Percentiles rank a stretch among this genome's conserved stretches.
Conservation (phyloP, 2,113 vertebrate species). For the Megaceryle maxima region DNA sequence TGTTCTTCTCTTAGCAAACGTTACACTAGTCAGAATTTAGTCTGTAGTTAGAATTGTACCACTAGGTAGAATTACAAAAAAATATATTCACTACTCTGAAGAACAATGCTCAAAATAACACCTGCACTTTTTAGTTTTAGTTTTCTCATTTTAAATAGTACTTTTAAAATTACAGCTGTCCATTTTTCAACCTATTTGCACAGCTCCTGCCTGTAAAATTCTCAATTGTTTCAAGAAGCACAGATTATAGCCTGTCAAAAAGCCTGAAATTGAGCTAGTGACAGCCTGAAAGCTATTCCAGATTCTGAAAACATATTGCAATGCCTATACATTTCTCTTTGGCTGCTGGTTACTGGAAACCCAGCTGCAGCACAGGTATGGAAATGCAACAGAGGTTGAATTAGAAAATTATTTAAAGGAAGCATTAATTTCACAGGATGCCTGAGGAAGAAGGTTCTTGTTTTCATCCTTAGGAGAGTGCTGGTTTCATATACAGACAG, state of each 20-base stretch:
- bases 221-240: background rate
- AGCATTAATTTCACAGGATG: background rate
- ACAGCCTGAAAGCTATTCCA: constrained; percentile 20
- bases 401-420: background rate
- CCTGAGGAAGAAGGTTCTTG: background rate
- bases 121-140: background rate
- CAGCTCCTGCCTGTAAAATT: background rate
- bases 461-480: background rate
- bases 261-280: constrained; percentile 31
- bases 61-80: background rate
- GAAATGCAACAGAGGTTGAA: background rate
- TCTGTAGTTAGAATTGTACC: background rate
- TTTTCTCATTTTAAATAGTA: background rate
- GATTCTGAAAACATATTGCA: background rate
- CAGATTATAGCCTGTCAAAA: constrained; percentile 48
- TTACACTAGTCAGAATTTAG: background rate
- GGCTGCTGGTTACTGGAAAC: background rate
- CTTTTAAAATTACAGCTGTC: constrained; percentile 10
- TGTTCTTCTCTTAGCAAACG: background rate
- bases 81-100: background rate
- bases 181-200: constrained; percentile 17
- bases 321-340: background rate
- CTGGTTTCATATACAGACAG: background rate
- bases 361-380: background rate
- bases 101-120: background rate